Evolutionary conservation across 2,888 invertebrate genomes (phyloP).

Genomic region (Ctenicera cuprea): DNA sequence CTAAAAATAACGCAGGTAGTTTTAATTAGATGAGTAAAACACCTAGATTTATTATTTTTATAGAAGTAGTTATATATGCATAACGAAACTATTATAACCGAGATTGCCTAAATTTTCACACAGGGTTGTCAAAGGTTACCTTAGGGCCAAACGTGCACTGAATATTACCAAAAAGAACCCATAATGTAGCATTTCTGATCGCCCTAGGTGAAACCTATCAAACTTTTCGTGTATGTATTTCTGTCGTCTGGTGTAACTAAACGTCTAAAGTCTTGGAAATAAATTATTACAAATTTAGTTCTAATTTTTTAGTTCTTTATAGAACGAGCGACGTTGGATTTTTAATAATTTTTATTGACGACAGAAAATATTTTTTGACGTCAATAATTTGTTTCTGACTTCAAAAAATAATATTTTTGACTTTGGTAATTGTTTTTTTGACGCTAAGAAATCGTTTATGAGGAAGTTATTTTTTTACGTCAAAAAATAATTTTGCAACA

Average conservation of each 20-base stretch:
- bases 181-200: not conserved
- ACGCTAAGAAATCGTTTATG: too few species aligned
- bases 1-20: slow-evolving; percentile 24
- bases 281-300: not conserved
- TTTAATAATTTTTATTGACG: too few species aligned
- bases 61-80: slow-evolving; percentile 44
- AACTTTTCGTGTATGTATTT: slow-evolving; percentile 1
- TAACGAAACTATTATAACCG: slow-evolving; percentile 42
- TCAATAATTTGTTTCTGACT: too few species aligned
- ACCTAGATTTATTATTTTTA: slow-evolving; percentile 42
- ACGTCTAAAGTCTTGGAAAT: not conserved
- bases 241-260: slow-evolving; percentile 9
- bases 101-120: slow-evolving; percentile 40
- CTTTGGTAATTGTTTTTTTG: too few species aligned
- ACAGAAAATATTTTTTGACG: too few species aligned
- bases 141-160: not conserved
- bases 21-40: slow-evolving; percentile 20
- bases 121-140: not conserved
- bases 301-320: not conserved
- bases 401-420: too few species aligned
- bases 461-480: too few species aligned
- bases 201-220: not conserved
- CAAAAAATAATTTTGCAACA: too few species aligned
- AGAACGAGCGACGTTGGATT: too few species aligned
- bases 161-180: not conserved